These are phyloP conservation scores for Bibio marci DNA, from an alignment of 2,888 invertebrate genomes.

Conservation along the genomic window DNA sequence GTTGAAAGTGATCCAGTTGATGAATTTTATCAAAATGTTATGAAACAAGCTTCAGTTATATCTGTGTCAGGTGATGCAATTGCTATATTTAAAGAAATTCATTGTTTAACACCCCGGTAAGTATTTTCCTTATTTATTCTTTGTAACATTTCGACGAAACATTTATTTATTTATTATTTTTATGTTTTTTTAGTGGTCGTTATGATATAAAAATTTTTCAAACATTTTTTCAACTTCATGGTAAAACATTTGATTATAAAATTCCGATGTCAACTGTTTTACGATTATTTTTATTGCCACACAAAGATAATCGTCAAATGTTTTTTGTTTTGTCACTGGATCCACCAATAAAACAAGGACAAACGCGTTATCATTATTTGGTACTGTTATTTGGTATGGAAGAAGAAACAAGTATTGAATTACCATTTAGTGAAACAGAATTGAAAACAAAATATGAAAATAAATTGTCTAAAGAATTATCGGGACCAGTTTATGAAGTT, in stretches of 20 bases:
- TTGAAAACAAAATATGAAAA: slow-evolving; percentile 85
- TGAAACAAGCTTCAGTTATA: slow-evolving; percentile 94
- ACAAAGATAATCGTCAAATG: slow-evolving; percentile 95
- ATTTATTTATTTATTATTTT: slow-evolving; percentile 1
- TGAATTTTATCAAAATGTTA: slow-evolving; percentile 91
- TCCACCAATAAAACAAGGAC: slow-evolving; percentile 98
- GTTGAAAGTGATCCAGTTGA: slow-evolving; percentile 86
- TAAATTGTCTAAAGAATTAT: slow-evolving; percentile 75
- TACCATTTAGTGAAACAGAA: slow-evolving; percentile 84
- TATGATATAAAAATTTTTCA: slow-evolving; percentile 88
- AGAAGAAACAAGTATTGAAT: slow-evolving; percentile 79
- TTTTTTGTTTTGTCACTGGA: slow-evolving; percentile 96
- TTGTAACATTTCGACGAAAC: slow-evolving; percentile 5
- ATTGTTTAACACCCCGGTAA: slow-evolving; percentile 93
- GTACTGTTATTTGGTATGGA: slow-evolving; percentile 90
- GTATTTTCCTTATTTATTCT: slow-evolving; percentile 4
- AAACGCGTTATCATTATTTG: slow-evolving; percentile 93
- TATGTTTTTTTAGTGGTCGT: slow-evolving; percentile 30
- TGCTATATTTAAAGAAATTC: slow-evolving; percentile 89
- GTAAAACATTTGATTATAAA: slow-evolving; percentile 99
- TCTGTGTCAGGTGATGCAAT: slow-evolving; percentile 96
- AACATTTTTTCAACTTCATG: slow-evolving; percentile 80
- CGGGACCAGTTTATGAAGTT: slow-evolving; percentile 89
- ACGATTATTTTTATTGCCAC: slow-evolving; percentile 84
- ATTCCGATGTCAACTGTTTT: slow-evolving; percentile 95